These are phyloP conservation scores for Poeciliopsis prolifica DNA, from an alignment of 2,113 vertebrate species.

Conservation along the genomic window DNA sequence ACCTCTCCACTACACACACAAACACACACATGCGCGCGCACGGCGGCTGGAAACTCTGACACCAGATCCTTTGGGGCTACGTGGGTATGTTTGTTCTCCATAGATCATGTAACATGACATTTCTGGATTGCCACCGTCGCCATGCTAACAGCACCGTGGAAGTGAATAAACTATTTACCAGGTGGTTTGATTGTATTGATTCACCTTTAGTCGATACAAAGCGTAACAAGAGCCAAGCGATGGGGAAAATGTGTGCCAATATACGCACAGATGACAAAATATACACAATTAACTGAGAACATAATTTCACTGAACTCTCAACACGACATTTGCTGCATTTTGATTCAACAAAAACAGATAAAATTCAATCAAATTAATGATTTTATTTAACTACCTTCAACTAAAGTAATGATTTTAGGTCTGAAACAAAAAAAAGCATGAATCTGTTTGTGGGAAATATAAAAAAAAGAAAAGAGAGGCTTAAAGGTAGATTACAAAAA, in stretches of 20 bases:
- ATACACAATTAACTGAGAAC: neutral
- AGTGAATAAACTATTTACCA: conserved; percentile 22
- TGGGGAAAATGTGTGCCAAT: too few species aligned
- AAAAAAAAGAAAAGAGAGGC: too few species aligned
- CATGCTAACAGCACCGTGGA: conserved; percentile 2
- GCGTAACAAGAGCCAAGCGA: neutral
- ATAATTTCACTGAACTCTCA: neutral
- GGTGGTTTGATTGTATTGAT: neutral
- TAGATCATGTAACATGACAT: conserved; percentile 57
- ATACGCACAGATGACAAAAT: too few species aligned
- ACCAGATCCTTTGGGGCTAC: conserved; percentile 56
- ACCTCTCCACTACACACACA: conserved; percentile 17
- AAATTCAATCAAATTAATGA: neutral
- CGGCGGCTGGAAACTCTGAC: conserved; percentile 67
- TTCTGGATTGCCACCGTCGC: conserved; percentile 39
- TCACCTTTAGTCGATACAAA: neutral
- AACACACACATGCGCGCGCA: conserved; percentile 21
- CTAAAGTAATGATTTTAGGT: too few species aligned
- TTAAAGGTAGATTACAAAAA: too few species aligned
- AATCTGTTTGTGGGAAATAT: too few species aligned
- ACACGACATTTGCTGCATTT: neutral
- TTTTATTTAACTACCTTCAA: neutral
- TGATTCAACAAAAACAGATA: neutral
- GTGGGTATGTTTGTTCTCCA: conserved; percentile 51
- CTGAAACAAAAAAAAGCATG: too few species aligned